Evolutionary conservation across 1,140 invertebrate genomes (phyloP).

Genomic region (Aphis craccivora): DNA sequence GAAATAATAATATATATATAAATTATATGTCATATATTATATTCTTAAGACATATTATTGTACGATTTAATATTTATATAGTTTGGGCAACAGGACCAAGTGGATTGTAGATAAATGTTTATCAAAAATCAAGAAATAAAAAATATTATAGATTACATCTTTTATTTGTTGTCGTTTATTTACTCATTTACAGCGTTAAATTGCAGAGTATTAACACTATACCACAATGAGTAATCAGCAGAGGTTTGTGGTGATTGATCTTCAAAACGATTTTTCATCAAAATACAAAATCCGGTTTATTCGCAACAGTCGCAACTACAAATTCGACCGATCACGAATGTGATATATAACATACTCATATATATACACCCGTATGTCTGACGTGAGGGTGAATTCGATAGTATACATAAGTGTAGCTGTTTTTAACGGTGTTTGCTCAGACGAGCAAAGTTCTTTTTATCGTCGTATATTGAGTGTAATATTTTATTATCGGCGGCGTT

Average conservation of each 20-base stretch:
- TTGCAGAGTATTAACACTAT: too few species aligned
- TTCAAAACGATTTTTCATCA: background rate
- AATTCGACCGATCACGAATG: background rate
- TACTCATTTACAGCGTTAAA: background rate
- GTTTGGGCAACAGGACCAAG: constrained; percentile 41
- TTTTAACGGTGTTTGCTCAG: background rate
- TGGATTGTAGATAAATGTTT: constrained; percentile 38
- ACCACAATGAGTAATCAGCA: background rate
- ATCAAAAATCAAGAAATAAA: constrained; percentile 33
- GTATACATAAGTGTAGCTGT: background rate
- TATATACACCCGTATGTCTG: too few species aligned
- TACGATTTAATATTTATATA: constrained; percentile 14
- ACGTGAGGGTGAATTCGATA: background rate
- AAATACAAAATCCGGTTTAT: background rate
- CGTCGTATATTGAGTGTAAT: background rate
- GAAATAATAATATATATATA: background rate
- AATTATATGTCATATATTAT: background rate
- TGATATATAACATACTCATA: background rate
- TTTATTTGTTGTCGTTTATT: background rate
- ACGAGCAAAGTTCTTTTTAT: background rate
- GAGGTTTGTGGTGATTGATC: background rate
- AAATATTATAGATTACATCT: constrained; percentile 4
- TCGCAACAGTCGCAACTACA: too few species aligned
- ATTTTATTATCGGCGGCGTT: background rate
- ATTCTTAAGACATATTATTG: background rate